phyloP scores from a whole-genome alignment of 2,797 vertebrate species.

The Euthynnus affinis region DNA sequence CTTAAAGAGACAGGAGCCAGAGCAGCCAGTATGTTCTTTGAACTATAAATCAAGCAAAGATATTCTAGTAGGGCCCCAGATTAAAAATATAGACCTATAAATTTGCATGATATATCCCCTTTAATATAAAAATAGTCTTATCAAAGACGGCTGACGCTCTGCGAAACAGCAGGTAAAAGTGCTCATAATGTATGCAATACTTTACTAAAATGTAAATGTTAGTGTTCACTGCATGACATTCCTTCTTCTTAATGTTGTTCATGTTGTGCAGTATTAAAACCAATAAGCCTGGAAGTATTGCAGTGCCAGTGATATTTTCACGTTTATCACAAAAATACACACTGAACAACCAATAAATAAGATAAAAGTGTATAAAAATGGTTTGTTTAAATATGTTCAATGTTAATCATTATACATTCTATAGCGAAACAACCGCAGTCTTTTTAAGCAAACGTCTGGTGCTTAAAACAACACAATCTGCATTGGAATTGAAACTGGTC shows the following conservation, averaged over 20 bases:
- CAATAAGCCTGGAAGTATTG: background rate
- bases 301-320: background rate
- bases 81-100: background rate
- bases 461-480: conserved; percentile 9
- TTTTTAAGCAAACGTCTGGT: conserved; percentile 1
- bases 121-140: no score
- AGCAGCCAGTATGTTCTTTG: no score
- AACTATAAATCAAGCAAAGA: background rate
- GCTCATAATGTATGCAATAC: background rate
- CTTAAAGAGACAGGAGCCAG: no score
- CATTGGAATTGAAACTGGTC: background rate
- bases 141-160: background rate
- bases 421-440: background rate
- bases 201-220: background rate
- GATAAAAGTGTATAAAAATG: no score
- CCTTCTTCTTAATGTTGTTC: background rate
- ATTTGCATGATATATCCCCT: background rate
- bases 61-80: background rate
- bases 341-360: no score
- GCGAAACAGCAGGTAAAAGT: background rate
- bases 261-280: background rate
- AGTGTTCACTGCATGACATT: background rate
- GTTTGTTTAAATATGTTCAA: background rate
- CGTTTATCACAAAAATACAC: background rate
- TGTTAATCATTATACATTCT: background rate